phyloP scores from a whole-genome alignment of 2,797 vertebrate genomes.

The Chaetodon trifasciatus region DNA sequence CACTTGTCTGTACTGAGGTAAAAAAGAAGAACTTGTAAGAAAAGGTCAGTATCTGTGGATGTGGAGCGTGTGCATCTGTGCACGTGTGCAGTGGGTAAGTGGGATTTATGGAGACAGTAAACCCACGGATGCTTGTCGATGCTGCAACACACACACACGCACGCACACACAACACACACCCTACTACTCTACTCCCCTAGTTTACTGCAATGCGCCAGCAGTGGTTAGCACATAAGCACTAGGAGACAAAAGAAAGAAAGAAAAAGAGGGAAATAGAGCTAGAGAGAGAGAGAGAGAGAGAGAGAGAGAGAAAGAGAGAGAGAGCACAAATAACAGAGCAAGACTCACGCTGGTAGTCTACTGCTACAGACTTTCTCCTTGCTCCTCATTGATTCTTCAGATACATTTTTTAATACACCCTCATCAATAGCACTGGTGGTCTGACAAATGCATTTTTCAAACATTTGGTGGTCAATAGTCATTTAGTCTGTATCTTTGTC shows the following conservation, averaged over 20 bases:
- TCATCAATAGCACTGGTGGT: slow-evolving; percentile 82
- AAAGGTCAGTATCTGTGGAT: slow-evolving; percentile 74
- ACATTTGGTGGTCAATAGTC: slow-evolving; percentile 84
- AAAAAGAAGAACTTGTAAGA: slow-evolving; percentile 43
- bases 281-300: slow-evolving; percentile 23
- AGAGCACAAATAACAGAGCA: slow-evolving; percentile 47
- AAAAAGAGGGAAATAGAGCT: slow-evolving; percentile 53
- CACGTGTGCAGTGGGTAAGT: slow-evolving; percentile 51
- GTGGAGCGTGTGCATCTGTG: slow-evolving; percentile 29
- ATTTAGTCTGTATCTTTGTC: slow-evolving; percentile 83
- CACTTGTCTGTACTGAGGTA: slow-evolving; percentile 39
- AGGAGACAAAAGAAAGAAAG: slow-evolving; percentile 72
- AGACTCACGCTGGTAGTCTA: slow-evolving; percentile 59
- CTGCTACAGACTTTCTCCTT: slow-evolving; percentile 63
- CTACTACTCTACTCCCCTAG: slow-evolving; percentile 68
- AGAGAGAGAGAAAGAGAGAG: slow-evolving; percentile 25
- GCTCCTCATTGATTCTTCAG: slow-evolving; percentile 72
- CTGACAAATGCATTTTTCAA: slow-evolving; percentile 86
- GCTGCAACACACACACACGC: slow-evolving; percentile 58
- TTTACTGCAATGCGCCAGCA: slow-evolving; percentile 87
- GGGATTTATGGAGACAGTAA: slow-evolving; percentile 82
- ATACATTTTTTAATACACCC: slow-evolving; percentile 83
- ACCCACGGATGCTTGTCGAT: slow-evolving; percentile 79
- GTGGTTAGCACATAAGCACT: slow-evolving; percentile 75
- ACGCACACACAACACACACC: slow-evolving; percentile 47